These are phyloP conservation scores for Neotoxoptera formosana DNA, from an alignment of 1,140 invertebrate genomes.

Conservation along the genomic window DNA sequence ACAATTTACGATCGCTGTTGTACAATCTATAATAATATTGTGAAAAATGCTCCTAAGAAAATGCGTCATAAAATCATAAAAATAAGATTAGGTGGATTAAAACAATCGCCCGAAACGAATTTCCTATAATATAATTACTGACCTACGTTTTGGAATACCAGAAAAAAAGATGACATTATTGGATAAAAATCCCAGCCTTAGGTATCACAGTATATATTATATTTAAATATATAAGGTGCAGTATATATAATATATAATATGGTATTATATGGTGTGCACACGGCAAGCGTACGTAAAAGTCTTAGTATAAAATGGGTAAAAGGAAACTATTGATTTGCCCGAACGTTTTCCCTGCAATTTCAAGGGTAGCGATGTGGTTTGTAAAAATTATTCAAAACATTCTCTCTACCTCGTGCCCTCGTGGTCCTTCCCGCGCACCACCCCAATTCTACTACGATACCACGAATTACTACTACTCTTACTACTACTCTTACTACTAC, in stretches of 20 bases:
- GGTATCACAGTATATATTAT: no score
- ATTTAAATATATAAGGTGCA: not conserved
- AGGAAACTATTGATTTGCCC: not conserved
- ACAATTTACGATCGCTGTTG: no score
- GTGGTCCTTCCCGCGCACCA: not conserved
- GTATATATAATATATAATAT: not conserved
- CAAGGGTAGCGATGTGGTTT: slow-evolving; percentile 14
- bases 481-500: slow-evolving; percentile 4
- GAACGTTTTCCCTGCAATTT: slow-evolving; percentile 3
- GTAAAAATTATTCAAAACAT: slow-evolving; percentile 15
- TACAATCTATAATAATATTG: no score
- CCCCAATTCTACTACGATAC: not conserved
- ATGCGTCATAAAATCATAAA: no score
- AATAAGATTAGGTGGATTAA: no score
- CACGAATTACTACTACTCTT: not conserved
- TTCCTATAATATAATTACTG: no score
- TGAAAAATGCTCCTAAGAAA: no score
- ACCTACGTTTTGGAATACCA: no score
- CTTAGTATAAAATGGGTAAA: not conserved
- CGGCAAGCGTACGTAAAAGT: not conserved
- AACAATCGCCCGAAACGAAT: no score
- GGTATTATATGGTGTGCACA: not conserved
- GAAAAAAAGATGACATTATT: no score
- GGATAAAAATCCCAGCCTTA: no score
- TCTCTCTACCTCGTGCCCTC: not conserved